Evolutionary conservation across 2,113 vertebrate genomes (phyloP).

Genomic region (Chaetorhynchus papuensis): DNA sequence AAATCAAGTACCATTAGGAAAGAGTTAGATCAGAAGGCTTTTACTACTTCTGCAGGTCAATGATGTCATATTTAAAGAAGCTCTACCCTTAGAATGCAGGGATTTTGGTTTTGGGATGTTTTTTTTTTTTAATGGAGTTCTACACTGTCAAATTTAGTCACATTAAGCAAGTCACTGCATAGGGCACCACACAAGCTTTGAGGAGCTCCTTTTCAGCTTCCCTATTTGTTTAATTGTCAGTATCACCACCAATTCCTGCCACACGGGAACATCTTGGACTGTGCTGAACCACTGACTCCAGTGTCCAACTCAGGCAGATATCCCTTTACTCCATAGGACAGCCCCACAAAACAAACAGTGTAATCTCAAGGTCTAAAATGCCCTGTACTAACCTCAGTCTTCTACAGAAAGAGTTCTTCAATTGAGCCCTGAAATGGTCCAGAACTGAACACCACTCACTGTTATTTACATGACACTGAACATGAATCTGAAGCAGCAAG

Average conservation of each 20-base stretch:
- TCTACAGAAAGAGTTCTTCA: background rate
- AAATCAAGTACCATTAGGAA: background rate
- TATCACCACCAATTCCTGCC: background rate
- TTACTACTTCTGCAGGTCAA: background rate
- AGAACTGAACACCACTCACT: background rate
- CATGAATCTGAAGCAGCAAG: background rate
- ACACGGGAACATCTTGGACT: accelerated
- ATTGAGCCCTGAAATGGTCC: background rate
- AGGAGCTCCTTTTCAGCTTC: background rate
- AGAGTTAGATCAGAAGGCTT: background rate
- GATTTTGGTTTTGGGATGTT: background rate
- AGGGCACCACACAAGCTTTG: background rate
- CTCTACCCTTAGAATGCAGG: background rate
- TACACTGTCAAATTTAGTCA: background rate
- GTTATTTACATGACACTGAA: background rate
- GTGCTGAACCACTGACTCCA: background rate
- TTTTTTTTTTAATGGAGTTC: background rate
- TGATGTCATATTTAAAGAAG: background rate
- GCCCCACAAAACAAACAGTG: background rate
- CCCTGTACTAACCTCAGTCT: background rate
- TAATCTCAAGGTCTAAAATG: background rate
- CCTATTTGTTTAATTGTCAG: background rate
- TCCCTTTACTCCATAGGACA: background rate
- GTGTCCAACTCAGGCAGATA: background rate
- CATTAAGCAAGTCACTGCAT: background rate